These are phyloP conservation scores for Apostichopus japonicus DNA, from an alignment of 35 echinoderm and acorn worm genomes.

Conservation along the genomic window DNA sequence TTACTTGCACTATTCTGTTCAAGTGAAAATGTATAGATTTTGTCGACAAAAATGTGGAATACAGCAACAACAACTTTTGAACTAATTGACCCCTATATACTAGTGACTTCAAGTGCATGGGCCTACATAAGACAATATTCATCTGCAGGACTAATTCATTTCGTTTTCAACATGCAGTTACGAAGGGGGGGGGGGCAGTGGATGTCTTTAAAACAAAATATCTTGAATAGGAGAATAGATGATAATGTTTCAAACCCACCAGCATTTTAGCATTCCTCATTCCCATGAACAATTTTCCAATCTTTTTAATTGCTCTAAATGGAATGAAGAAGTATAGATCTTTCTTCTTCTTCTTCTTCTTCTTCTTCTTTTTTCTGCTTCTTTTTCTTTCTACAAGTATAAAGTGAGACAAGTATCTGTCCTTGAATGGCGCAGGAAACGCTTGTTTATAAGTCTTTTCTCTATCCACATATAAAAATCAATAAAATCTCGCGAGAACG, in stretches of 20 bases:
- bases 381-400: background rate
- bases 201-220: background rate
- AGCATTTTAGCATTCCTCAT: background rate
- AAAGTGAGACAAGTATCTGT: slow-evolving; percentile 35
- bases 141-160: no score
- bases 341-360: background rate
- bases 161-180: background rate
- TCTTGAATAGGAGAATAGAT: background rate
- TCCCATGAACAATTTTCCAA: slow-evolving; percentile 33
- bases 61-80: no score
- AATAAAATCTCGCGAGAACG: slow-evolving; percentile 52
- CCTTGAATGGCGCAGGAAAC: slow-evolving; percentile 32
- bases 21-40: no score
- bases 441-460: slow-evolving; percentile 50
- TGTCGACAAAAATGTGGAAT: no score
- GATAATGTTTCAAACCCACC: slow-evolving; percentile 9
- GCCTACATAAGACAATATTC: no score
- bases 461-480: slow-evolving; percentile 41
- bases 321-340: slow-evolving; percentile 43
- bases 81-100: no score
- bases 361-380: background rate
- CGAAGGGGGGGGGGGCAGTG: background rate
- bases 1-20: no score
- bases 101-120: no score
- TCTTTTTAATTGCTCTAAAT: slow-evolving; percentile 53